Base-by-base conservation (phyloP, 2,113 vertebrate genomes). In the Glareola pratincola region DNA sequence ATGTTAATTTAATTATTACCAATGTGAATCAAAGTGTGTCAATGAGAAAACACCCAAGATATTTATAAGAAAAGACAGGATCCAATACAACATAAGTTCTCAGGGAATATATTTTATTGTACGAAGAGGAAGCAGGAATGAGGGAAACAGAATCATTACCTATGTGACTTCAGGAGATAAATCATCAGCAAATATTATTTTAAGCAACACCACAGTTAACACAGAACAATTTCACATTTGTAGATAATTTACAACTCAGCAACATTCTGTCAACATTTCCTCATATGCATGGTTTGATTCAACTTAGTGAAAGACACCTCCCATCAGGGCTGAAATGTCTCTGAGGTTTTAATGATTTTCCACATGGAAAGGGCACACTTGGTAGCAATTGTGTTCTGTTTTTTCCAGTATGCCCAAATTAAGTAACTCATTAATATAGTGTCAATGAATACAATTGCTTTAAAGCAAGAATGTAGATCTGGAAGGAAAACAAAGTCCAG, bases 291-390 rank as follows among this genome's bases (percentile, higher is more conserved):
- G 63, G 57, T 54, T 95, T 94, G 90, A 92, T 95, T 93, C 92
- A 94, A 69, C 72, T 71, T 77, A 88, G 82, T 88, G 92, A 95
- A 95, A 97, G 96, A 94, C 88, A 80, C 63, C 59, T 90, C 85
- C 88, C 88, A 63, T 94, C 90, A 88, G 74, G 77, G 71, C 75
- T 92, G 90, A 93, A 79, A 75, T 5, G 10, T 84, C 90, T 95
- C 88, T 80, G 78, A 88, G 50, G 50, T 92, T 95, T 90, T 83
- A 90, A 93, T 67, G 59, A 63, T 77, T 96, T 96, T 92, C 74
- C 88, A 92, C 72, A 43, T 30, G 43, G 71, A 92, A 88, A 94
- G 32, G 94, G 59, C 50, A 92, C 17, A 36, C 41, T 88, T 5
- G 4, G 79, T 80, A 84, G 53, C 41, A 43, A 89, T 85, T 39